Evolutionary conservation across 1,140 invertebrate genomes (phyloP).

Genomic region (Pantala flavescens): DNA sequence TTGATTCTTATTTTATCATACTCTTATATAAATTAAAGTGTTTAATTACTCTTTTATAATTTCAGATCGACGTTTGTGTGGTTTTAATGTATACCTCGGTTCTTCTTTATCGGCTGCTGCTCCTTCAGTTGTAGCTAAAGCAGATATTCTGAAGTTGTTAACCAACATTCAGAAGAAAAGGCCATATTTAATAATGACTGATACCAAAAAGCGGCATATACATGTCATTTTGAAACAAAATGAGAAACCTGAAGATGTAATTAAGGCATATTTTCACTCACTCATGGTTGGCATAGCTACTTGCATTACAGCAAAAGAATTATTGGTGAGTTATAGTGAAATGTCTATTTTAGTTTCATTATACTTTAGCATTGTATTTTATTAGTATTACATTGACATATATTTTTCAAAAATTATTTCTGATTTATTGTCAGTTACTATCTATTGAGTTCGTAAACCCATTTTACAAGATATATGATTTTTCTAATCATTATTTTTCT

Average conservation of each 20-base stretch:
- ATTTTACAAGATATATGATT: no score
- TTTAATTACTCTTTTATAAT: no score
- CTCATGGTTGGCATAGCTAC: slow-evolving; percentile 34
- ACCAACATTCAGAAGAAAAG: slow-evolving; percentile 33
- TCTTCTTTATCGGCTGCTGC: slow-evolving; percentile 40
- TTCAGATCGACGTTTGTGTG: slow-evolving; percentile 39
- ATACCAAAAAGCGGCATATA: slow-evolving; percentile 33
- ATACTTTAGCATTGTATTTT: no score
- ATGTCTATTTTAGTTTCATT: no score
- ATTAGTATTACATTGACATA: no score
- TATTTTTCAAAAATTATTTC: no score
- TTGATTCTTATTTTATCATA: no score
- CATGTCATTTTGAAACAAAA: slow-evolving; percentile 37
- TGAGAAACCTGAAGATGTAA: slow-evolving; percentile 32
- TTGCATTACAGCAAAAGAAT: slow-evolving; percentile 17
- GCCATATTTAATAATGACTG: slow-evolving; percentile 39
- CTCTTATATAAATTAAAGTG: no score
- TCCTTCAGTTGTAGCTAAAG: slow-evolving; percentile 28
- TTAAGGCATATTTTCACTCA: slow-evolving; percentile 44
- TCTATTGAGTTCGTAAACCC: no score
- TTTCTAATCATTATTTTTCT: no score
- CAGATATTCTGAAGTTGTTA: slow-evolving; percentile 30
- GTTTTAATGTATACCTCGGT: slow-evolving; percentile 41
- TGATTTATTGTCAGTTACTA: no score
- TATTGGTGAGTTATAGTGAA: slow-evolving; percentile 21